Evolutionary conservation across 1,140 invertebrate species (phyloP).

Genomic region (Oryzaephilus surinamensis): DNA sequence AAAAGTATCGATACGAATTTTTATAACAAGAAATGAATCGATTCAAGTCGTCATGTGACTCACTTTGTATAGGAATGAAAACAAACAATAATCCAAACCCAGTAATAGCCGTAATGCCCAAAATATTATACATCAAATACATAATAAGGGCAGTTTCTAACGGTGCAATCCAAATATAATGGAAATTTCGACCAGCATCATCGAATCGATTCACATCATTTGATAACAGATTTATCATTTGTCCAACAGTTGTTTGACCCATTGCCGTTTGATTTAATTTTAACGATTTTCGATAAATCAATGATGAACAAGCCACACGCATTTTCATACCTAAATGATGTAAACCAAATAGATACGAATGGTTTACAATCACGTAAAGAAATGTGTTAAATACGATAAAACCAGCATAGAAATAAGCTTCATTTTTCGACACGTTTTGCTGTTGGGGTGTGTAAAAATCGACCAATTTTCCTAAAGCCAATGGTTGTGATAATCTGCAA

Average conservation of each 20-base stretch:
- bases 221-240: constrained; percentile 82
- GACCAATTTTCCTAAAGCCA: constrained; percentile 14
- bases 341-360: constrained; percentile 58
- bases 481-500: constrained; percentile 12
- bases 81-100: constrained; percentile 53
- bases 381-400: constrained; percentile 58
- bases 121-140: constrained; percentile 60
- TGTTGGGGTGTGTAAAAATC: constrained; percentile 15
- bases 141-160: constrained; percentile 59
- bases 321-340: constrained; percentile 44
- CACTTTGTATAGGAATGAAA: constrained; percentile 49
- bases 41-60: constrained; percentile 3
- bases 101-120: constrained; percentile 60
- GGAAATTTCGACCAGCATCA: constrained; percentile 52
- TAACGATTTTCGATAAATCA: constrained; percentile 39
- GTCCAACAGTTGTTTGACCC: constrained; percentile 66
- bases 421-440: constrained; percentile 18
- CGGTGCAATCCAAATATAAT: constrained; percentile 70
- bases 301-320: constrained; percentile 41
- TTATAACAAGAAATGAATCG: not conserved
- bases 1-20: constrained; percentile 39
- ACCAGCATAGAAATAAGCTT: constrained; percentile 53
- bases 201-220: constrained; percentile 73
- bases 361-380: constrained; percentile 55
- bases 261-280: constrained; percentile 37